Evolutionary conservation across 2,113 vertebrate species (phyloP).

Genomic region (Passer domesticus): DNA sequence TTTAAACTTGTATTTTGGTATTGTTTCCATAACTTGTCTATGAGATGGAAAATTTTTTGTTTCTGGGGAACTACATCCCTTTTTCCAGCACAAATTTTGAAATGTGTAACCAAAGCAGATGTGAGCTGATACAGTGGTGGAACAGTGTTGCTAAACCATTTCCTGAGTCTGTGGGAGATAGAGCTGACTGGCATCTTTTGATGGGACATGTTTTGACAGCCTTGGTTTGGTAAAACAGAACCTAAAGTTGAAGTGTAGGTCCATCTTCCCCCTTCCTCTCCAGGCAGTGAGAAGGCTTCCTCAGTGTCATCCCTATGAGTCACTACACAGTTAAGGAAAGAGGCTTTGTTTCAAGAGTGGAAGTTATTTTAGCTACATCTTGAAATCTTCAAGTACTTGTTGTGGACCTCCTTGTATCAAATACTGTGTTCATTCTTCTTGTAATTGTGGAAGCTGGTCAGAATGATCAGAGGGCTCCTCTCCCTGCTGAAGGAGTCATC

Average conservation of each 20-base stretch:
- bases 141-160: neutral
- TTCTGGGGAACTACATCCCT: neutral
- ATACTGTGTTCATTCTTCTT: neutral
- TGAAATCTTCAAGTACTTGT: neutral
- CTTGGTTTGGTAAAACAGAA: neutral
- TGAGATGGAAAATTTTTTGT: neutral
- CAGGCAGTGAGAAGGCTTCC: neutral
- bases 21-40: neutral
- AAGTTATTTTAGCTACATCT: neutral
- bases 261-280: neutral
- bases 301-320: neutral
- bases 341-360: neutral
- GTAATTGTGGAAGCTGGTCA: neutral
- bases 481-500: neutral
- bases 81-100: neutral
- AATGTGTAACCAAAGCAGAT: neutral
- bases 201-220: neutral
- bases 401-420: neutral
- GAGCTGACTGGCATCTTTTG: neutral
- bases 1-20: neutral
- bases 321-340: neutral
- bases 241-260: neutral
- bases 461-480: neutral
- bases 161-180: neutral
- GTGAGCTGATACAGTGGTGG: neutral